phyloP scores from a whole-genome alignment of 1,140 invertebrate species.

The Leptestheria dahalacensis region DNA sequence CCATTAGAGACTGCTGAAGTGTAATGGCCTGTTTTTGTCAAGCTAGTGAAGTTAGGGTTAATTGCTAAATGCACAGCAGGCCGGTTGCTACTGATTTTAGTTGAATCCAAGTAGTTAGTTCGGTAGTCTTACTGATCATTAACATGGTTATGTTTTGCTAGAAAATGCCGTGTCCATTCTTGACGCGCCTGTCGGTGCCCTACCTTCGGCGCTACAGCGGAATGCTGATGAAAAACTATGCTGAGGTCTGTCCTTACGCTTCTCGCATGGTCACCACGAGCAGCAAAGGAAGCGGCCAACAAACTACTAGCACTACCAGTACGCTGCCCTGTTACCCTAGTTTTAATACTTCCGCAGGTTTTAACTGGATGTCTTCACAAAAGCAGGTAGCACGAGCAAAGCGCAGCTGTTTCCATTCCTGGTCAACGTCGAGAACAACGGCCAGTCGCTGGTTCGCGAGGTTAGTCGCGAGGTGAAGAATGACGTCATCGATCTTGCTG shows the following conservation, averaged over 20 bases:
- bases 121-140: not conserved
- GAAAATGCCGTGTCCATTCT: slow-evolving; percentile 57
- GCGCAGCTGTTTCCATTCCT: no score
- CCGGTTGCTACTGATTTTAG: no score
- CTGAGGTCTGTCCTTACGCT: slow-evolving; percentile 63
- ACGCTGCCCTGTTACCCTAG: no score
- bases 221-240: slow-evolving; percentile 58
- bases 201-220: slow-evolving; percentile 68
- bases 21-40: no score
- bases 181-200: slow-evolving; percentile 56
- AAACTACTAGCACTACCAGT: not conserved
- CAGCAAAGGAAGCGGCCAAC: slow-evolving; percentile 9
- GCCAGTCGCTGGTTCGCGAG: not conserved
- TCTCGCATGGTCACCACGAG: slow-evolving; percentile 30
- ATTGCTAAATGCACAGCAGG: no score
- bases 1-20: no score
- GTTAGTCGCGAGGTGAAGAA: not conserved
- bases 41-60: no score
- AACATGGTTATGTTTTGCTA: not conserved
- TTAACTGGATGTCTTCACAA: no score
- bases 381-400: no score
- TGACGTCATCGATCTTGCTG: not conserved
- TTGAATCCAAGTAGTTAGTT: not conserved
- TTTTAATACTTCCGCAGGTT: no score
- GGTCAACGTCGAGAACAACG: no score